Conservation (phyloP, 2,113 vertebrate genomes). For the Istiophorus platypterus region DNA sequence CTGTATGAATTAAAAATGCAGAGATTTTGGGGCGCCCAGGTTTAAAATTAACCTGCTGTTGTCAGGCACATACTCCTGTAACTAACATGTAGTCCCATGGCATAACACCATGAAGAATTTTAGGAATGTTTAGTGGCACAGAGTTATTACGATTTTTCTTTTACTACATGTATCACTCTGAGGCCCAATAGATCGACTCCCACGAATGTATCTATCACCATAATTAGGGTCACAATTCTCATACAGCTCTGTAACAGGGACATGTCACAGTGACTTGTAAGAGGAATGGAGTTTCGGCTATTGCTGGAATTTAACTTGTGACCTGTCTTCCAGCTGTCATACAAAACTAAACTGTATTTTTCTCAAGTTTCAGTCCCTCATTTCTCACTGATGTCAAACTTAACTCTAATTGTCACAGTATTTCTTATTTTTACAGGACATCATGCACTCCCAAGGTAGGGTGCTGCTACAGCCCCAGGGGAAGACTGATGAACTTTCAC, state of each 20-base stretch:
- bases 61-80: not conserved
- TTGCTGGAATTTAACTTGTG: not conserved
- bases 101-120: constrained; percentile 28
- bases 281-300: not conserved
- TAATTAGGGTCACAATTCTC: constrained; percentile 15
- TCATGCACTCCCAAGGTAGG: no score
- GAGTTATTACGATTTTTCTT: constrained; percentile 46
- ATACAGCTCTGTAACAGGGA: constrained; percentile 10
- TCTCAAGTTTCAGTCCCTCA: not conserved
- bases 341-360: not conserved
- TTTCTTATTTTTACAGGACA: no score
- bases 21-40: not conserved
- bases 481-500: not conserved
- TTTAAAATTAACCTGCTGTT: not conserved
- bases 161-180: constrained; percentile 30
- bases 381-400: not conserved
- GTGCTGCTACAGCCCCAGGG: not conserved
- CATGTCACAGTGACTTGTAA: not conserved
- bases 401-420: not conserved
- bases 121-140: constrained; percentile 11
- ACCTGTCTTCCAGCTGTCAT: not conserved
- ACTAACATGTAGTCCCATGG: not conserved
- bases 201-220: constrained; percentile 40
- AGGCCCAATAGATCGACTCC: constrained; percentile 26
- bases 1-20: not conserved